phyloP scores from a whole-genome alignment of 92 coral and sea anemone species.

The Isaurus tuberculatus region DNA sequence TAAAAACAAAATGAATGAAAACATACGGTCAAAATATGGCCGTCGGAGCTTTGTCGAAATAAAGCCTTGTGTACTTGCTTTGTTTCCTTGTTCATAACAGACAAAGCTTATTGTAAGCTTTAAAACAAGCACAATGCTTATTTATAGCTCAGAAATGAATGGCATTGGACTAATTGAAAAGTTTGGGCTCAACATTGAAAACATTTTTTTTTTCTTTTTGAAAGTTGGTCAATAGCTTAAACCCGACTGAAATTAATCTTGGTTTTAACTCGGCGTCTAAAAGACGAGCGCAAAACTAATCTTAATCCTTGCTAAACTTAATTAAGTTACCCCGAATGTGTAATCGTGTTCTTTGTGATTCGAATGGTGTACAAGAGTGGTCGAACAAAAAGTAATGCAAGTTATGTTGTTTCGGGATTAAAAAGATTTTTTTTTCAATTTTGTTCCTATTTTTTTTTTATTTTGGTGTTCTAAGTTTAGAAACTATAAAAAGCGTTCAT shows the following conservation, averaged over 20 bases:
- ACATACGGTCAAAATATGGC: constrained; percentile 39
- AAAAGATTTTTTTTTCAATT: neutral
- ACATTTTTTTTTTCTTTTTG: neutral
- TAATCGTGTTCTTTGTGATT: neutral
- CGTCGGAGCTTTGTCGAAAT: constrained; percentile 42
- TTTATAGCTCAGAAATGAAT: neutral
- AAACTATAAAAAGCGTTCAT: constrained; percentile 7
- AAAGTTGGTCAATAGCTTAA: neutral
- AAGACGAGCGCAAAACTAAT: neutral
- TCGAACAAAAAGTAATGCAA: neutral
- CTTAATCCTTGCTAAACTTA: neutral
- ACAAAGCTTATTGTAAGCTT: constrained; percentile 14
- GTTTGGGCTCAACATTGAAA: neutral
- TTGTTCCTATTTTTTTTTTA: too few species aligned
- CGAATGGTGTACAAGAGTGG: constrained; percentile 2
- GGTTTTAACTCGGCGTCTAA: constrained; percentile 6
- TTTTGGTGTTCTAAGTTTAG: neutral
- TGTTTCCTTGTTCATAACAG: constrained; percentile 18
- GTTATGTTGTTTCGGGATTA: neutral
- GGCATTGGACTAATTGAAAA: neutral
- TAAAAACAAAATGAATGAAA: constrained; percentile 34
- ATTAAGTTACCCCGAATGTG: neutral
- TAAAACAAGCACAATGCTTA: neutral
- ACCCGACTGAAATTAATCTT: neutral
- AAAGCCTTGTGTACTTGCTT: constrained; percentile 38